Evolutionary conservation across 2,797 vertebrate species (phyloP), one percentile per base, ranked within the genome.

Genomic region (Lagocephalus sceleratus): DNA sequence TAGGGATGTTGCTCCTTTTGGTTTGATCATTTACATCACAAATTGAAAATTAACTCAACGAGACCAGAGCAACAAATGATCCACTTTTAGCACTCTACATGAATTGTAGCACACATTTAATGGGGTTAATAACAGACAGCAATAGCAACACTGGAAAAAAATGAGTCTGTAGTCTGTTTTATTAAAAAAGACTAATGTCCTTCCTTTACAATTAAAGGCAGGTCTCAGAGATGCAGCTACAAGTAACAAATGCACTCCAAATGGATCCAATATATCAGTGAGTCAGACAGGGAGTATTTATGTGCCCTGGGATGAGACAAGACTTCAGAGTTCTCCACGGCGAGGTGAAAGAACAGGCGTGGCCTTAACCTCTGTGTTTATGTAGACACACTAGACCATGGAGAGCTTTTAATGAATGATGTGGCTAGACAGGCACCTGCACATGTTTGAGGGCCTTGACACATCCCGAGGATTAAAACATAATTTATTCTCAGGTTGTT

Each of bases 301-400:
- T 91, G 84, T 89, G 78, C 82, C 19, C 38, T 46, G 78, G 78
- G 69, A 76, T 73, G 67, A 73, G 71, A 74, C 79, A 84, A 82
- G 75, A 87, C 89, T 91, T 90, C 90, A 87, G 90, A 89, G 88
- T 88, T 81, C 71, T 89, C 82, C 9, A 57, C 73, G 49, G 81
- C 54, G 79, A 88, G 90, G 89, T 89, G 88, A 90, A 86, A 87
- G 85, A 87, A 83, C 85, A 88, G 86, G 71, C 67, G 47, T 68
- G 83, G 86, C 86, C 87, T 87, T 82, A 76, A 89, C 85, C 89
- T 81, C 79, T 73, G 61, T 90, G 87, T 90, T 90, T 88, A 84
- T 82, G 85, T 86, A 87, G 85, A 85, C 71, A 51, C 68, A 64
- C 81, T 58, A 76, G 78, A 73, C 85, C 79, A 84, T 78, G 77